Base-by-base conservation (phyloP, 2,797 vertebrate species). In the Pipistrellus kuhlii region DNA sequence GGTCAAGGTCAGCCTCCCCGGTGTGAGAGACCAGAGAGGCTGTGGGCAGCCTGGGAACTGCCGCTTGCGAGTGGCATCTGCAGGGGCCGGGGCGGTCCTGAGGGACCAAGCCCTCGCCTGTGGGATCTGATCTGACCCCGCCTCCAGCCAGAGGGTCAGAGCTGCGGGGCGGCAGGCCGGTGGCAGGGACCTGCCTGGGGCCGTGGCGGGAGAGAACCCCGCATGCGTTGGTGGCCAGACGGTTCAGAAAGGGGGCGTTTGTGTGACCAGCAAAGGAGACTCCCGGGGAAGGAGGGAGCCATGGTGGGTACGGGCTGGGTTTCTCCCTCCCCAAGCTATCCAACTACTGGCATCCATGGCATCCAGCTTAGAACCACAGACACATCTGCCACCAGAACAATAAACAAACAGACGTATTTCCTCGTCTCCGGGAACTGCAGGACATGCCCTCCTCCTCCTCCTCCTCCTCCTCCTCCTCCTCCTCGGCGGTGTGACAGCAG, bases 61-160 rank as follows among this genome's bases (percentile, higher is more conserved):
- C 32, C 3, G 2, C 77, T 25, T 3, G 13, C 0, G 53, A 18
- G 8, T 11, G 32, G 23, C 23, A 27, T 27, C 11, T 4, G n/a
- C 21, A 2, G n/a, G 3, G 9, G 0, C 2, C 11, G 6, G 51
- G 51, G 51, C 12, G 1, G 51, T 0, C n/a, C 8, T 5, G n/a
- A 23, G 32, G 75, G 75, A 35, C 21, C 2, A 20, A 9, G 51
- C 51, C 76, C 51, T 23, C 23, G 5, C 21, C 75, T 2, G 51
- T 15, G 32, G 21, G 13, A 3, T 18, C 32, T 4, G 13, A 6
- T 4, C 21, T 4, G 14, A n/a, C 25, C 0, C 78, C 12, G 27
- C 13, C 57, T 1, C 57, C 78, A 21, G 55, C 57, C 38, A 13
- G 57, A 35, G 38, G 9, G 55, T 1, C 10, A 2, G 55, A 41